phyloP scores from a whole-genome alignment of 1,140 invertebrate species.

The Drepana arcuata region DNA sequence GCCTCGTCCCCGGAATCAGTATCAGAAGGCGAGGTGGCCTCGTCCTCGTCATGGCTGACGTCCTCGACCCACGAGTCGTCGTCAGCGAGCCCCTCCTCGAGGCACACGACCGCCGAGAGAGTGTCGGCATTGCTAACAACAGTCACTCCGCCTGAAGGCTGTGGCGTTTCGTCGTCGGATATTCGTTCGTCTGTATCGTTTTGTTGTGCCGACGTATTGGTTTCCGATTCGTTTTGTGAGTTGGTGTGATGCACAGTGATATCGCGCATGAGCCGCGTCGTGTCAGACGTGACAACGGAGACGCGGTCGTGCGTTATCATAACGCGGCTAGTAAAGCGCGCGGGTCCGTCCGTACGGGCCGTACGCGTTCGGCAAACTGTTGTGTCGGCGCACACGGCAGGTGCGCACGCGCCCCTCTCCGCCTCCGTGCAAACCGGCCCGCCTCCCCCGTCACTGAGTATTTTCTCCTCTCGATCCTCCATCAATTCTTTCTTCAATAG shows the following conservation, averaged over 20 bases:
- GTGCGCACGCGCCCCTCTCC: conserved; percentile 68
- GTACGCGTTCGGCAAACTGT: conserved; percentile 69
- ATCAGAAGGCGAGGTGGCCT: conserved; percentile 73
- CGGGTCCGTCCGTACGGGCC: conserved; percentile 70
- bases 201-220: conserved; percentile 30
- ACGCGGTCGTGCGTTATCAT: conserved; percentile 87
- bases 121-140: conserved; percentile 77
- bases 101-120: conserved; percentile 79
- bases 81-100: conserved; percentile 87
- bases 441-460: conserved; percentile 65
- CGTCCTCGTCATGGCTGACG: conserved; percentile 82
- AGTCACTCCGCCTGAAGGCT: conserved; percentile 71
- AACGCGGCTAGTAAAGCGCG: conserved; percentile 87
- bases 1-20: conserved; percentile 74
- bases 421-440: conserved; percentile 61
- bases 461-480: conserved; percentile 57
- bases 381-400: conserved; percentile 66
- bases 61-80: conserved; percentile 92
- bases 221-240: conserved; percentile 54
- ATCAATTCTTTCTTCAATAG: conserved; percentile 71
- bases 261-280: conserved; percentile 77
- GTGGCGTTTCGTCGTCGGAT: conserved; percentile 51
- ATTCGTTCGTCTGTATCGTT: conserved; percentile 54
- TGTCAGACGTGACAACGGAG: conserved; percentile 81
- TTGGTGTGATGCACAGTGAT: conserved; percentile 74